Evolutionary conservation across 1,140 invertebrate genomes (phyloP).

Genomic region (Amphibalanus amphitrite): DNA sequence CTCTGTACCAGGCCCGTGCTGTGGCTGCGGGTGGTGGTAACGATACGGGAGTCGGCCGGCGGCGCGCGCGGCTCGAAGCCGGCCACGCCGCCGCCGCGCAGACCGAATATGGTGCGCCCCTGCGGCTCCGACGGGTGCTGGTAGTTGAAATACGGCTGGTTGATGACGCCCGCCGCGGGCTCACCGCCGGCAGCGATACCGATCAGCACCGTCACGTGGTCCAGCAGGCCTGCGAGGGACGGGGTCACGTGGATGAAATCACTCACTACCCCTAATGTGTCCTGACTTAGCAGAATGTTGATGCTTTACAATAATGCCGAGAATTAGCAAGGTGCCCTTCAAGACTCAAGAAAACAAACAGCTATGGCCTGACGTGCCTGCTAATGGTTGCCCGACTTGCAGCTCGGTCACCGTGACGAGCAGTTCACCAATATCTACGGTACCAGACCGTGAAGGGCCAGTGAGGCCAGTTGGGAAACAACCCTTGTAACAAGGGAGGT

Average conservation of each 20-base stretch:
- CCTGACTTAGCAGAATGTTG: too few species aligned
- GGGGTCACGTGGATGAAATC: too few species aligned
- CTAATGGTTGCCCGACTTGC: too few species aligned
- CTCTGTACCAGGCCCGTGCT: constrained; percentile 59
- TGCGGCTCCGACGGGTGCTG: constrained; percentile 30
- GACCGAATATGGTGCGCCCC: constrained; percentile 90
- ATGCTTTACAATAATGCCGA: too few species aligned
- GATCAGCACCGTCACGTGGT: constrained; percentile 95
- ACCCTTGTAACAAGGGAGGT: too few species aligned
- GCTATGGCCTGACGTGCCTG: too few species aligned
- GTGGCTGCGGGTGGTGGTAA: constrained; percentile 91
- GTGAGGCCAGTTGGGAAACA: too few species aligned
- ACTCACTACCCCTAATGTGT: too few species aligned
- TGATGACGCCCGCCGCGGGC: constrained; percentile 84
- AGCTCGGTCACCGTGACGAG: too few species aligned
- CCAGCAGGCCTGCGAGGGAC: constrained; percentile 51
- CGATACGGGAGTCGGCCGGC: constrained; percentile 42
- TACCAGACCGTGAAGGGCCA: too few species aligned
- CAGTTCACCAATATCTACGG: too few species aligned
- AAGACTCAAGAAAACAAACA: too few species aligned
- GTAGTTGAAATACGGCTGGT: constrained; percentile 83
- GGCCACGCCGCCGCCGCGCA: constrained; percentile 65
- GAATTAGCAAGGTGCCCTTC: background rate
- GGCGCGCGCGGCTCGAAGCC: constrained; percentile 43
- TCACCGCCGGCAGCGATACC: constrained; percentile 79